These are phyloP conservation scores for Gryon sp. DNA, from an alignment of 1,140 invertebrate species.

Conservation along the genomic window DNA sequence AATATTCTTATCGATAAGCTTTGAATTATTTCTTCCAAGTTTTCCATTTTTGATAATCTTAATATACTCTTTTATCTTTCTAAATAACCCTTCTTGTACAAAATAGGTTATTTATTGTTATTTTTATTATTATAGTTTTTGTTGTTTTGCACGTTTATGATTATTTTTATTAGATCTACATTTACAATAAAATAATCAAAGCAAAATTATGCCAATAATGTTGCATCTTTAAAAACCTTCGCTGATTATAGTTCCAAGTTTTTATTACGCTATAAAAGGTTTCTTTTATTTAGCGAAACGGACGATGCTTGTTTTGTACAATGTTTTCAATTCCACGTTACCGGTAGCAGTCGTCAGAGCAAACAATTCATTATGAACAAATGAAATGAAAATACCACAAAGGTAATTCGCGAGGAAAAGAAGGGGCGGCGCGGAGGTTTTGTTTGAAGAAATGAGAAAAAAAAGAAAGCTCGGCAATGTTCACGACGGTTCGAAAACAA, in stretches of 20 bases:
- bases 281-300: conserved; percentile 26
- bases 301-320: conserved; percentile 19
- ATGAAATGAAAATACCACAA: conserved; percentile 47
- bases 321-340: conserved; percentile 21
- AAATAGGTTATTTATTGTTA: too few relatives aligned
- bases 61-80: too few relatives aligned
- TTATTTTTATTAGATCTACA: too few relatives aligned
- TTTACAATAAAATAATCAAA: too few relatives aligned
- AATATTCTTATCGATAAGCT: too few relatives aligned
- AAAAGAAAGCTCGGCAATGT: neutral
- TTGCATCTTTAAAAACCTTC: too few relatives aligned
- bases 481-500: neutral
- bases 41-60: too few relatives aligned
- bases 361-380: conserved; percentile 42
- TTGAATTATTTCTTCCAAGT: too few relatives aligned
- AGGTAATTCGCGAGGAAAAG: neutral
- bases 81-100: too few relatives aligned
- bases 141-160: too few relatives aligned
- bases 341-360: conserved; percentile 1
- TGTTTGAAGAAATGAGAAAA: neutral
- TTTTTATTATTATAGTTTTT: too few relatives aligned
- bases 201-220: too few relatives aligned
- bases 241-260: neutral
- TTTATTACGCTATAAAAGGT: conserved; percentile 4
- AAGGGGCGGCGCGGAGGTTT: neutral